Conservation (phyloP, 1,140 invertebrate genomes). For the Phthorimaea operculella region DNA sequence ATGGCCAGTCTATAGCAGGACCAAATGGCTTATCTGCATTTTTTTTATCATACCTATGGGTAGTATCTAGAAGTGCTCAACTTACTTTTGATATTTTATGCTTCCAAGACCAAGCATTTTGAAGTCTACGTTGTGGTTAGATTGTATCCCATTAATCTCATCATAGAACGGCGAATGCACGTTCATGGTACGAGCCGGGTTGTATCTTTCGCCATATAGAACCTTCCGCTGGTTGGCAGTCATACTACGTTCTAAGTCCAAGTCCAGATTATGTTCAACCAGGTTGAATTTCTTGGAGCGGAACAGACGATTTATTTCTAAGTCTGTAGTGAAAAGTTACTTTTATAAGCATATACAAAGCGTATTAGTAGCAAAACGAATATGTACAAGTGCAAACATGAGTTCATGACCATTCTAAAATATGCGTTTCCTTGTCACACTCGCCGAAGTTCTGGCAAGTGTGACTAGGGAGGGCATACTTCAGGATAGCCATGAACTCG, state of each 20-base stretch:
- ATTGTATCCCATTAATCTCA: neutral
- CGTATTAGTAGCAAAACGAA: neutral
- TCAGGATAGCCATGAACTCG: no score
- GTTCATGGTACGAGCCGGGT: neutral
- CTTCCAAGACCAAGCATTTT: neutral
- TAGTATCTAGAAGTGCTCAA: no score
- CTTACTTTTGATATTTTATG: neutral
- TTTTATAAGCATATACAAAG: neutral
- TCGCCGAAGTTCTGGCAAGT: no score
- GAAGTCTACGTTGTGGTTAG: neutral
- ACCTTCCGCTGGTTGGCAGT: neutral
- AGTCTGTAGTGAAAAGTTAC: neutral
- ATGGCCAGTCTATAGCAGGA: no score
- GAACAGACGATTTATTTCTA: neutral
- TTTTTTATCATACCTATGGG: no score
- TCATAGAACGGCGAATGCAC: neutral
- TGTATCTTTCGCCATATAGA: neutral
- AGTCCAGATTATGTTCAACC: neutral
- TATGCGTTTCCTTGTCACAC: no score
- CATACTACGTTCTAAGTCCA: neutral
- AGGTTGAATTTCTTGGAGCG: neutral
- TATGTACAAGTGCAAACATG: neutral
- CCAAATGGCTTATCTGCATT: no score
- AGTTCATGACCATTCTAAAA: conserved; percentile 8
- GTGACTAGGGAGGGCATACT: no score